phyloP scores from a whole-genome alignment of 1,140 invertebrate genomes.

The Drosophila sproati region DNA sequence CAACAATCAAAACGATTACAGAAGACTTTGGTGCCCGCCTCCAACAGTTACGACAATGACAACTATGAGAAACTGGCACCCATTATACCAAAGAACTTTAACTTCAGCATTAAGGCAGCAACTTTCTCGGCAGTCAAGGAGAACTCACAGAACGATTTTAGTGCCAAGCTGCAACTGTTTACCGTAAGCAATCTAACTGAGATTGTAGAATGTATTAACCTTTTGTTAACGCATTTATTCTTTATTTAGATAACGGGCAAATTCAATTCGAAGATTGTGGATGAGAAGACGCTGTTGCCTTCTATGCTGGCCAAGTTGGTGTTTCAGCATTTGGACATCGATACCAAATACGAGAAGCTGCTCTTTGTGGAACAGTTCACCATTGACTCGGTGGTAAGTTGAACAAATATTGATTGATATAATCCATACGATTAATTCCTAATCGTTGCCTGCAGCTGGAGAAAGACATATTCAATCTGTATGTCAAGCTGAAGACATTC shows the following conservation, averaged over 20 bases:
- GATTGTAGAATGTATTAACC: too few relatives aligned
- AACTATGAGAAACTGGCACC: slow-evolving; percentile 87
- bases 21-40: slow-evolving; percentile 14
- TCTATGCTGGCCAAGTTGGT: slow-evolving; percentile 88
- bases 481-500: slow-evolving; percentile 89
- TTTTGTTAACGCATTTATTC: background rate
- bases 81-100: slow-evolving; percentile 91
- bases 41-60: slow-evolving; percentile 71
- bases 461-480: slow-evolving; percentile 88
- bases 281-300: slow-evolving; percentile 84
- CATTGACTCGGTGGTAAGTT: slow-evolving; percentile 89
- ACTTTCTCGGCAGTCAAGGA: slow-evolving; percentile 88
- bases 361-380: slow-evolving; percentile 89
- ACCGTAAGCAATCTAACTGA: slow-evolving; percentile 37
- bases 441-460: slow-evolving; percentile 86
- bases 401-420: background rate
- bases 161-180: slow-evolving; percentile 86
- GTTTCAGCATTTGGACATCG: slow-evolving; percentile 88
- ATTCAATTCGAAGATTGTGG: slow-evolving; percentile 77
- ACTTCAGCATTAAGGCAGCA: slow-evolving; percentile 89
- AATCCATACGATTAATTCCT: background rate
- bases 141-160: slow-evolving; percentile 86
- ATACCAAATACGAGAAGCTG: slow-evolving; percentile 87
- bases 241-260: slow-evolving; percentile 70
- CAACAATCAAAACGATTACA: slow-evolving; percentile 43